These are phyloP conservation scores for Apteryx mantelli DNA, from an alignment of 2,113 vertebrate species.

Conservation along the genomic window DNA sequence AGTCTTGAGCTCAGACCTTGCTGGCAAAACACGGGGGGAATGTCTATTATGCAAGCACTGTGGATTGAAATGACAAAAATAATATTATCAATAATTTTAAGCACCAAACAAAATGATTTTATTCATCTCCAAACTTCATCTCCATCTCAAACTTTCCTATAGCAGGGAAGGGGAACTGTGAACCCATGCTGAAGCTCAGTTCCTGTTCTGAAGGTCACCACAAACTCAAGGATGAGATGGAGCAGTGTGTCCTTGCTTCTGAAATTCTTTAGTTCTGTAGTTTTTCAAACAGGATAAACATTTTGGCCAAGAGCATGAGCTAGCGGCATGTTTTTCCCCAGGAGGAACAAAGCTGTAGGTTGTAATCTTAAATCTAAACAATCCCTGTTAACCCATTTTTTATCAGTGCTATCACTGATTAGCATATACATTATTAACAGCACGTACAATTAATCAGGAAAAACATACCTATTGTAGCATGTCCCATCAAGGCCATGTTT, in stretches of 20 bases:
- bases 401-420: neutral
- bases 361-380: neutral
- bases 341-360: neutral
- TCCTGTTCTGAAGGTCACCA: neutral
- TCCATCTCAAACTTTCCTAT: neutral
- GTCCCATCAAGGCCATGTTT: neutral
- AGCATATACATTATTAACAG: neutral
- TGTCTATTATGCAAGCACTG: neutral
- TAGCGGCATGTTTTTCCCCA: neutral
- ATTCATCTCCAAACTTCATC: neutral
- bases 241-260: neutral
- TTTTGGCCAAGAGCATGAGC: neutral
- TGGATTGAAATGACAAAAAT: neutral
- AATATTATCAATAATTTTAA: neutral
- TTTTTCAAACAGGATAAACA: neutral
- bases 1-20: neutral
- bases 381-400: neutral
- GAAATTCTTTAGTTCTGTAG: slow-evolving; percentile 8
- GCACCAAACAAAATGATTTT: neutral
- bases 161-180: neutral
- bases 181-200: neutral
- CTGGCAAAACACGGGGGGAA: neutral
- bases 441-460: neutral
- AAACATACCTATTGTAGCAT: neutral
- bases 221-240: neutral